A percentile compares a stretch with the other conserved stretches of the same genome.
These are phyloP conservation scores for Gryllus longicercus DNA, from an alignment of 2,888 invertebrate species.

Conservation along the genomic window DNA sequence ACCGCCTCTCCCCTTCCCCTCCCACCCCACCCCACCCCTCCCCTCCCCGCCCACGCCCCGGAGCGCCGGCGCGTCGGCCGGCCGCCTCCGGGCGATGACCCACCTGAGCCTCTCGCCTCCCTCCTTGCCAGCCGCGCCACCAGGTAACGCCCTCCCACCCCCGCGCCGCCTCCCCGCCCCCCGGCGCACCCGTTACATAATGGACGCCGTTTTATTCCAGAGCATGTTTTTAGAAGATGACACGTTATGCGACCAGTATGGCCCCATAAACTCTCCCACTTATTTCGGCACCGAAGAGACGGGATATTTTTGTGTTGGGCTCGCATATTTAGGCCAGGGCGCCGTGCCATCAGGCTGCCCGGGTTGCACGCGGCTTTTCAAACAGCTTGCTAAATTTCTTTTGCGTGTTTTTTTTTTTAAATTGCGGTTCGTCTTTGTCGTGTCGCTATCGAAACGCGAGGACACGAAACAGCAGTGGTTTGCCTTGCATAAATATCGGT, in stretches of 20 bases:
- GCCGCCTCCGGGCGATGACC: neutral
- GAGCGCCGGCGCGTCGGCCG: no score
- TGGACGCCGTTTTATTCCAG: neutral
- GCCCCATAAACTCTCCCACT: neutral
- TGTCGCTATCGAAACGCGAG: no score
- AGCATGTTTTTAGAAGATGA: slow-evolving; percentile 1
- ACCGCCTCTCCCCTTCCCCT: no score
- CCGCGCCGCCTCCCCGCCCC: neutral
- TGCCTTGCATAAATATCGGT: no score
- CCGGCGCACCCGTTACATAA: neutral
- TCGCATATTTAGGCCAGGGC: slow-evolving; percentile 1
- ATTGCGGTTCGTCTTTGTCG: neutral
- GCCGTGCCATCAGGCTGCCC: neutral
- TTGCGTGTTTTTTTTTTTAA: neutral
- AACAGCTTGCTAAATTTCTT: neutral
- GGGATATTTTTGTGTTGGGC: slow-evolving; percentile 7
- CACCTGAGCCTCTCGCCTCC: neutral
- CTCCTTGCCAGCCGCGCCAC: neutral
- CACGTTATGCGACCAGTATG: slow-evolving; percentile 17
- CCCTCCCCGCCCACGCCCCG: no score
- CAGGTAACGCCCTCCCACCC: neutral
- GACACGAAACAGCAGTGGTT: no score
- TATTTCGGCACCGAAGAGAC: neutral
- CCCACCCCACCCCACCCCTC: no score
- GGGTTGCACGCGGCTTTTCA: neutral